Evolutionary conservation across 1,140 invertebrate species (phyloP).

Genomic region (Sycophila sp.): DNA sequence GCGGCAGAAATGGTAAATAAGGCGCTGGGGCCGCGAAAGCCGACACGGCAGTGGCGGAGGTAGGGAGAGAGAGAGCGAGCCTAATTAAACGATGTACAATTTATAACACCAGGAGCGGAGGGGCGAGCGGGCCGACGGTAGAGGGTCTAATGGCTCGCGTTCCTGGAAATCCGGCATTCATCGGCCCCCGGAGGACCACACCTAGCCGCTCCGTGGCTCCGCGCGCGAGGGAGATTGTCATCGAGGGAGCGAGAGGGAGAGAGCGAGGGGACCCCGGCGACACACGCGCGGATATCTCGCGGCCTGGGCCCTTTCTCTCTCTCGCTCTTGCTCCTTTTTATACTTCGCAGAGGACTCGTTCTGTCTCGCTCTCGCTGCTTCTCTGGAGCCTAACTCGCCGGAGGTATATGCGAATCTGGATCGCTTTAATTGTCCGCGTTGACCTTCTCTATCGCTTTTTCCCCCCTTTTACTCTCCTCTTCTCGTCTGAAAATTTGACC

Average conservation of each 20-base stretch:
- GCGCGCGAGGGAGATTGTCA: slow-evolving; percentile 48
- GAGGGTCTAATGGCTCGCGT: slow-evolving; percentile 66
- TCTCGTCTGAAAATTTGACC: no score
- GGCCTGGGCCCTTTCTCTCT: background rate
- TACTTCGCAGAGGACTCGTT: no score
- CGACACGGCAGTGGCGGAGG: background rate
- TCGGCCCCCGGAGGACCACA: slow-evolving; percentile 62
- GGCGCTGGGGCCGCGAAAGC: background rate
- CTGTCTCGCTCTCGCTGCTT: background rate
- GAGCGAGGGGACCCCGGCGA: slow-evolving; percentile 2
- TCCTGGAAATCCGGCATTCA: slow-evolving; percentile 61
- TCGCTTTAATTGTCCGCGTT: slow-evolving; percentile 1
- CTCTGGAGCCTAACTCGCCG: background rate
- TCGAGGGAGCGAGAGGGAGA: slow-evolving; percentile 37
- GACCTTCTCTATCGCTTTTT: background rate
- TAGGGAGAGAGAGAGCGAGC: slow-evolving; percentile 47
- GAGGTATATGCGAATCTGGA: slow-evolving; percentile 12
- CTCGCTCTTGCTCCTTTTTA: no score
- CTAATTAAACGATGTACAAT: slow-evolving; percentile 69
- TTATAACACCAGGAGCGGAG: slow-evolving; percentile 66
- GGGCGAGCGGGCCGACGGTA: slow-evolving; percentile 65
- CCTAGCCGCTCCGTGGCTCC: slow-evolving; percentile 46
- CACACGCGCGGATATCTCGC: slow-evolving; percentile 3
- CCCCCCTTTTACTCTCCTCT: no score
- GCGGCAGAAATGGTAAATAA: slow-evolving; percentile 1